phyloP scores from a whole-genome alignment of 2,113 vertebrate species.

The Eudorcas thomsonii region DNA sequence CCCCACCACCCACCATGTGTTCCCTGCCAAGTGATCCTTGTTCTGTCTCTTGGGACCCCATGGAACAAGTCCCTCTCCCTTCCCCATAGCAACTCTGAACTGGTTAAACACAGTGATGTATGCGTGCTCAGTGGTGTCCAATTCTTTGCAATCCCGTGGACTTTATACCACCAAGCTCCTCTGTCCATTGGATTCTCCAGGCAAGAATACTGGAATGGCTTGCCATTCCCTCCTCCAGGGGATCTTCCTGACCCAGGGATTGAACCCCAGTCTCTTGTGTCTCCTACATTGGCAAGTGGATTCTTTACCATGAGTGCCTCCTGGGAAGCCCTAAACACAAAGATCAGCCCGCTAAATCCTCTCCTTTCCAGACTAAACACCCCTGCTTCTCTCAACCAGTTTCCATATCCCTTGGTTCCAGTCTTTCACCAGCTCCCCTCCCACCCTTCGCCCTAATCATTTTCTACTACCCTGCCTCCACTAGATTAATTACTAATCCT shows the following conservation, averaged over 20 bases:
- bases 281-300: neutral
- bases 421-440: no score
- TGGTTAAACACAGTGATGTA: neutral
- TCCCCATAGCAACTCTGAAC: neutral
- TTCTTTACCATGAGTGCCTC: neutral
- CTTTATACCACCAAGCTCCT: neutral
- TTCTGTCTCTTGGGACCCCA: neutral
- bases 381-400: neutral
- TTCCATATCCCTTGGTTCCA: neutral
- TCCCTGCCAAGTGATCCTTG: neutral
- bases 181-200: neutral
- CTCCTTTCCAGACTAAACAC: neutral
- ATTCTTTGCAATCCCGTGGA: accelerated
- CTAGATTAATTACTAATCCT: neutral
- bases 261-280: neutral
- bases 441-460: neutral
- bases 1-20: neutral
- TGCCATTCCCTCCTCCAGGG: neutral
- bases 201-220: neutral
- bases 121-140: neutral
- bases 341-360: neutral
- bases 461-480: neutral
- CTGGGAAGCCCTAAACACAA: neutral
- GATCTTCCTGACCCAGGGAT: neutral
- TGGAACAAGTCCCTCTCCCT: neutral